Evolutionary conservation across 2,888 invertebrate genomes (phyloP).

Genomic region (Zaprionus obscuricornis): DNA sequence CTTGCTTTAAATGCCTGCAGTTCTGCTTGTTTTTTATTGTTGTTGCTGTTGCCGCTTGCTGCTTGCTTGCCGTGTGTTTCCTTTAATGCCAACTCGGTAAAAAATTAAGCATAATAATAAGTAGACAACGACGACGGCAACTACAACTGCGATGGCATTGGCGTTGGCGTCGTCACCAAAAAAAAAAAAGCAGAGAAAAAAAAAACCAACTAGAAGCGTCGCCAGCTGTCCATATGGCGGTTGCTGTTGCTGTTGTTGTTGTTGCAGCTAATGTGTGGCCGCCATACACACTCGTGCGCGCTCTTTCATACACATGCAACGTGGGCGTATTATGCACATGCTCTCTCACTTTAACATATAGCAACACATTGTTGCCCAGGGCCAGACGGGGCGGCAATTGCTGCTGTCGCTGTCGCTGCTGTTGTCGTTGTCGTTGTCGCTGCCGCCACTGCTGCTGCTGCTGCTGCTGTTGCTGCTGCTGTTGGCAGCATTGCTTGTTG

Average conservation of each 20-base stretch:
- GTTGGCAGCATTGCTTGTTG: too few species aligned
- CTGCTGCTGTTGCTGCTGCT: constrained; percentile 38
- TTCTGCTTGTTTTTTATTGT: constrained; percentile 6
- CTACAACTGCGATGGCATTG: too few species aligned
- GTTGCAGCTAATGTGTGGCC: constrained; percentile 50
- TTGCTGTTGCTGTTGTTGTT: constrained; percentile 20
- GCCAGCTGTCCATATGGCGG: constrained; percentile 61
- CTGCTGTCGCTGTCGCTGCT: constrained; percentile 12
- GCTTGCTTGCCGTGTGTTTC: constrained; percentile 38
- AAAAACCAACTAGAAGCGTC: constrained; percentile 26
- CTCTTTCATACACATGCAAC: constrained; percentile 24
- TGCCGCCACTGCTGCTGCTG: constrained; percentile 28
- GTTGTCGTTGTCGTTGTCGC: constrained; percentile 6
- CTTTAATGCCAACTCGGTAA: constrained; percentile 58
- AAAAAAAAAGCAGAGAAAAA: constrained; percentile 38
- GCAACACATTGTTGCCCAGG: constrained; percentile 26
- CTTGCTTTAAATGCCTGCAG: constrained; percentile 38
- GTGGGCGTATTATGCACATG: constrained; percentile 26
- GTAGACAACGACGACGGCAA: constrained; percentile 61
- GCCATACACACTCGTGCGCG: constrained; percentile 30
- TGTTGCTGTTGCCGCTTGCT: constrained; percentile 19
- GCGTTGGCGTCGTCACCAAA: too few species aligned
- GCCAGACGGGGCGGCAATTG: constrained; percentile 31
- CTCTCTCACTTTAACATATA: constrained; percentile 34
- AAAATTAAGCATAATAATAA: constrained; percentile 73